Percentiles rank a stretch among this genome's conserved stretches.
These are phyloP conservation scores for Ictalurus punctatus DNA, from an alignment of 2,113 vertebrate genomes.

Conservation along the genomic window DNA sequence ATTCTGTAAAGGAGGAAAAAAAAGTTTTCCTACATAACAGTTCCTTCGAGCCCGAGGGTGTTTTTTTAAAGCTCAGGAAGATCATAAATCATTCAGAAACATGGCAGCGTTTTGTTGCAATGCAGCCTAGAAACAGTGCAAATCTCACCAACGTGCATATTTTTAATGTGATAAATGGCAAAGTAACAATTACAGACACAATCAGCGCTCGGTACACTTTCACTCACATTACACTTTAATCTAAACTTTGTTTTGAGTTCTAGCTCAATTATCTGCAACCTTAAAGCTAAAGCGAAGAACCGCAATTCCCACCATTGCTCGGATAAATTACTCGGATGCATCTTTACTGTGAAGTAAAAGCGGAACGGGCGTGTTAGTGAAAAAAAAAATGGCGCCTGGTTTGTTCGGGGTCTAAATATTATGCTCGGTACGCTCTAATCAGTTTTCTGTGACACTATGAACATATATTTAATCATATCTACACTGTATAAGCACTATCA, in stretches of 20 bases:
- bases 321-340: background rate
- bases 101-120: background rate
- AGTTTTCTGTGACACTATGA: background rate
- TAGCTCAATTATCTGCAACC: background rate
- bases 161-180: background rate
- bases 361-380: background rate
- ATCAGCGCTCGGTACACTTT: background rate
- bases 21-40: background rate
- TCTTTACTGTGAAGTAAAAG: background rate
- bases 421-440: background rate
- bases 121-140: background rate
- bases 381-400: background rate
- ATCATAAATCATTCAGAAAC: slow-evolving; percentile 6
- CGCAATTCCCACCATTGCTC: background rate
- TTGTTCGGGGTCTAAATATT: background rate
- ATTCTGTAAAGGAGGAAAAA: background rate
- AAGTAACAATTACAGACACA: background rate
- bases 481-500: background rate
- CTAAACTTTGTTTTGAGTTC: background rate
- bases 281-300: background rate
- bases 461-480: background rate
- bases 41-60: background rate
- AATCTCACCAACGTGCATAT: background rate
- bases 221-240: background rate
- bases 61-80: slow-evolving; percentile 16